These are phyloP conservation scores for Harpalus rufipes DNA, from an alignment of 2,888 invertebrate genomes.

Conservation along the genomic window DNA sequence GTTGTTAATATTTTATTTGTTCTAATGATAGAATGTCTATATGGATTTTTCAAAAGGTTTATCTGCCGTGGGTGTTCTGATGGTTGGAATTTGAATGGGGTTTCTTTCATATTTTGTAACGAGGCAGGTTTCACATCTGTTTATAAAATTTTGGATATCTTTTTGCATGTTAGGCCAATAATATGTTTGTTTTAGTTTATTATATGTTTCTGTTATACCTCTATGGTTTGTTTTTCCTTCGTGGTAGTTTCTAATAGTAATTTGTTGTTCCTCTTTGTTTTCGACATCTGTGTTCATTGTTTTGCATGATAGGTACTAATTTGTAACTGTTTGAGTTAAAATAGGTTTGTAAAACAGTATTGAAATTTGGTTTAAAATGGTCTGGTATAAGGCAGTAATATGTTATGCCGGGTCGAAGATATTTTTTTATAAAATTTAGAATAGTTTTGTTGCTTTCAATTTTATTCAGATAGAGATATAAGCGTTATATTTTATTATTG, in stretches of 20 bases:
- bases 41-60: too few species aligned
- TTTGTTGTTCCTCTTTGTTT: slow-evolving; percentile 63
- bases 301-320: slow-evolving; percentile 45
- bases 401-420: slow-evolving; percentile 6
- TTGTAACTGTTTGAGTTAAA: slow-evolving; percentile 27
- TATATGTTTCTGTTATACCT: slow-evolving; percentile 67
- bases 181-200: slow-evolving; percentile 64
- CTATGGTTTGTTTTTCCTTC: slow-evolving; percentile 69
- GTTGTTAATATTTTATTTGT: slow-evolving; percentile 68
- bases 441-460: slow-evolving; percentile 23
- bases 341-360: slow-evolving; percentile 9
- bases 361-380: slow-evolving; percentile 29
- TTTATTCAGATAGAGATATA: slow-evolving; percentile 49
- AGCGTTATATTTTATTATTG: background rate
- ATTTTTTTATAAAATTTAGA: slow-evolving; percentile 30
- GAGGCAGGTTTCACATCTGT: slow-evolving; percentile 67
- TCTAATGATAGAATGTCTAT: slow-evolving; percentile 29
- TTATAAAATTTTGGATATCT: slow-evolving; percentile 67
- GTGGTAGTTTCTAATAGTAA: slow-evolving; percentile 66
- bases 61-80: slow-evolving; percentile 11
- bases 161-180: slow-evolving; percentile 69
- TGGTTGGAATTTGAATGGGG: slow-evolving; percentile 65
- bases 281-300: slow-evolving; percentile 49
- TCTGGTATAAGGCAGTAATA: slow-evolving; percentile 43
- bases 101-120: slow-evolving; percentile 69